Percentiles rank a stretch among this genome's conserved stretches.
Evolutionary conservation across 53 echinoderm and acorn worm species (phyloP).

Genomic region (Arbacia lixula): DNA sequence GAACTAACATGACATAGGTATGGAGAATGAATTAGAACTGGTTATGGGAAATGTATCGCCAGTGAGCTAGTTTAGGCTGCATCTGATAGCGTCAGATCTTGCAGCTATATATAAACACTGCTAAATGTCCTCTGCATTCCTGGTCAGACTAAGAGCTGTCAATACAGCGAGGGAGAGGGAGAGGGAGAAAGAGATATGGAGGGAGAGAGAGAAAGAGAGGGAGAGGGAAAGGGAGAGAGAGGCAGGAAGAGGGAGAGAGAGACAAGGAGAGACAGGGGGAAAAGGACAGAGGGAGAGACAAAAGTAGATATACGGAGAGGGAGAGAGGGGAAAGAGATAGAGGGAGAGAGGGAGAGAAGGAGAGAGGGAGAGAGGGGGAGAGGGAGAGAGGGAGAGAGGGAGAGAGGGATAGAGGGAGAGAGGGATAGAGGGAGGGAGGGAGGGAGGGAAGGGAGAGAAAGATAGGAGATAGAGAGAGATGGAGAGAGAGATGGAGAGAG

Average conservation of each 20-base stretch:
- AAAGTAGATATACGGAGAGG: neutral
- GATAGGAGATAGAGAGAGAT: neutral
- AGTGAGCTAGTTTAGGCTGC: conserved; percentile 39
- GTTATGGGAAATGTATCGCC: conserved; percentile 37
- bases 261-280: too few species aligned
- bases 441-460: neutral
- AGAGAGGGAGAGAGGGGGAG: neutral
- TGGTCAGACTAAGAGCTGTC: neutral
- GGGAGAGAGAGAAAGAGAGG: too few species aligned
- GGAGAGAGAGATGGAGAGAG: neutral
- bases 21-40: conserved; percentile 32
- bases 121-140: conserved; percentile 50
- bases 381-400: neutral
- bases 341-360: neutral
- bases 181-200: too few species aligned
- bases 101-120: conserved; percentile 44
- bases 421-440: neutral
- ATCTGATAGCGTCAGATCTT: conserved; percentile 28
- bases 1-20: too few species aligned
- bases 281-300: neutral
- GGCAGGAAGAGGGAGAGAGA: too few species aligned
- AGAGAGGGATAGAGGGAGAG: neutral
- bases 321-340: neutral
- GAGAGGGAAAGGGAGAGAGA: too few species aligned
- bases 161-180: neutral